These are phyloP conservation scores for Microtus richardsoni DNA, from an alignment of 2,113 vertebrate genomes.

Conservation along the genomic window DNA sequence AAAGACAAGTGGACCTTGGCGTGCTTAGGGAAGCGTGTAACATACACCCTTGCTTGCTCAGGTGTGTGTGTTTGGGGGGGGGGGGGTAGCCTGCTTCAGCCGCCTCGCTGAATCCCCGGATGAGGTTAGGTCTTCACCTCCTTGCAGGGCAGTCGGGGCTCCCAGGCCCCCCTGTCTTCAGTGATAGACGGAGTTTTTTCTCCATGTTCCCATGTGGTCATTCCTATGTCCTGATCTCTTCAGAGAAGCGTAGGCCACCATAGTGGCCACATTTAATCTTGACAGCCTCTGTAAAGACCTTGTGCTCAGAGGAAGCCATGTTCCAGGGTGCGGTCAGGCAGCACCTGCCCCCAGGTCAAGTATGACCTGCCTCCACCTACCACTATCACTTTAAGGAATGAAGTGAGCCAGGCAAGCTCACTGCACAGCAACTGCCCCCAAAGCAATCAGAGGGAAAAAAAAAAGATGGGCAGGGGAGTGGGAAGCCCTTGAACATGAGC, in stretches of 20 bases:
- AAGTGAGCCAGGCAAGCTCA: no score
- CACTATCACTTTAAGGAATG: no score
- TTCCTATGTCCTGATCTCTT: neutral
- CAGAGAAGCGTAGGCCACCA: rapidly evolving
- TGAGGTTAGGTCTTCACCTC: rapidly evolving
- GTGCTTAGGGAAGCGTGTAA: neutral
- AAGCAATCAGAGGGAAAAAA: no score
- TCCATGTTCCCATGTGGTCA: rapidly evolving
- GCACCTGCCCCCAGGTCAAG: neutral
- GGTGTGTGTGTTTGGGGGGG: no score
- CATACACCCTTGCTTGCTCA: rapidly evolving
- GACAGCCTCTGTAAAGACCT: neutral
- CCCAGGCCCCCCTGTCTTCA: neutral
- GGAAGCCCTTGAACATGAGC: neutral
- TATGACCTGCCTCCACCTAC: rapidly evolving
- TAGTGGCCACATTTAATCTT: neutral
- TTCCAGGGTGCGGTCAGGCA: neutral
- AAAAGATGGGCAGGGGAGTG: no score
- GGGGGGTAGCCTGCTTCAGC: rapidly evolving
- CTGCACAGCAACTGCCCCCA: neutral
- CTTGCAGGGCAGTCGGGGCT: rapidly evolving
- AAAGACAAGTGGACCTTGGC: neutral
- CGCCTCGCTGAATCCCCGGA: rapidly evolving
- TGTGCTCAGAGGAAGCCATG: neutral
- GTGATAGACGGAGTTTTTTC: rapidly evolving